These are phyloP conservation scores for Lepidurus apus DNA, from an alignment of 1,140 invertebrate genomes.

Conservation along the genomic window DNA sequence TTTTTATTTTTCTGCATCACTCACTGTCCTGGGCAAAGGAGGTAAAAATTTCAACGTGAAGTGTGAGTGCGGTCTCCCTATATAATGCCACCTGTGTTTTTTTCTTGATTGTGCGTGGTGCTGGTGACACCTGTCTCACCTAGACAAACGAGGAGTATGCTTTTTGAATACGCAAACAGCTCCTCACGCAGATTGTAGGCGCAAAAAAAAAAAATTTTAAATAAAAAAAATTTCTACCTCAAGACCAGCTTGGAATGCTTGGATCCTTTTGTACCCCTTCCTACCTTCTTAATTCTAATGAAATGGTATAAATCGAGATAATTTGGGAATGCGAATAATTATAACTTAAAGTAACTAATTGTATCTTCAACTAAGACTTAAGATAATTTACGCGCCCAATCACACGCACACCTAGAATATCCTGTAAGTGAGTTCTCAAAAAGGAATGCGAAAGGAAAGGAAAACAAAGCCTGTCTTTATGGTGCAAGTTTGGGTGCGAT, in stretches of 20 bases:
- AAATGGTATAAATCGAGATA: too few species aligned
- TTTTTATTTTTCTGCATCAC: too few species aligned
- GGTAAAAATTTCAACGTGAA: too few species aligned
- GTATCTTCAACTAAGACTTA: too few species aligned
- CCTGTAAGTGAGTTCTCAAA: background rate
- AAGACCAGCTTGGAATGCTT: too few species aligned
- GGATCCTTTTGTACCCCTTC: too few species aligned
- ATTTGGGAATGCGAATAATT: too few species aligned
- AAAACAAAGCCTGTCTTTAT: conserved; percentile 10
- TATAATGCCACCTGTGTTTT: background rate
- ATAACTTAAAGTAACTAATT: too few species aligned
- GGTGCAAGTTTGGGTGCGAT: background rate
- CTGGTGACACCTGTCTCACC: background rate
- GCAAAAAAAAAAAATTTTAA: background rate
- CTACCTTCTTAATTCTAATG: too few species aligned
- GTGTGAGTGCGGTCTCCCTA: too few species aligned
- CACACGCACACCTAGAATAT: background rate
- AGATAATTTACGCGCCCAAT: too few species aligned
- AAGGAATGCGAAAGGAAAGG: background rate
- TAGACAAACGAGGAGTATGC: background rate
- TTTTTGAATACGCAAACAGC: background rate
- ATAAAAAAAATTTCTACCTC: background rate
- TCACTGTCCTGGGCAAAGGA: too few species aligned
- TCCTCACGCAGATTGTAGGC: background rate
- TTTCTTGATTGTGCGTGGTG: background rate